Percentiles rank a stretch among this genome's conserved stretches.
These are phyloP conservation scores for Molossus alvarezi DNA, from an alignment of 2,797 vertebrate genomes.

Conservation along the genomic window DNA sequence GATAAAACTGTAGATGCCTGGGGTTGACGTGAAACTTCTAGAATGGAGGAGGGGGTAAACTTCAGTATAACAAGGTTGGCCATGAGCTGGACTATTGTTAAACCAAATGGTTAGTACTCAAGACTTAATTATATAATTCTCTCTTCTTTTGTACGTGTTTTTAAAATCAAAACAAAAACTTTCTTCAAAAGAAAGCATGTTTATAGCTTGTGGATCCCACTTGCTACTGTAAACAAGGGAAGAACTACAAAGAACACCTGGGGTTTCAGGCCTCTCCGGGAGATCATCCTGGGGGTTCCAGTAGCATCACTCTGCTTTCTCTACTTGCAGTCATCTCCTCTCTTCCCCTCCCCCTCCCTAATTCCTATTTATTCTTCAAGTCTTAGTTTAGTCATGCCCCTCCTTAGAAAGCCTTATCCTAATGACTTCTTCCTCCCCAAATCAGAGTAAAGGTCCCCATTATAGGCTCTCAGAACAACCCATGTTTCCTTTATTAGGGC, in stretches of 20 bases:
- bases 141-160: background rate
- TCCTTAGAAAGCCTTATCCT: background rate
- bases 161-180: background rate
- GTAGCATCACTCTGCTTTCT: background rate
- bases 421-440: background rate
- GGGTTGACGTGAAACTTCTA: constrained; percentile 38
- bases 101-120: background rate
- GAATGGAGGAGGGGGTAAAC: background rate
- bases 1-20: background rate
- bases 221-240: background rate
- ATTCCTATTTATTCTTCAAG: background rate
- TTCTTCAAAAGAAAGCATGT: background rate
- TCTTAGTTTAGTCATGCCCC: background rate
- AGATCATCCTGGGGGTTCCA: background rate
- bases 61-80: background rate
- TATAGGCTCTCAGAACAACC: background rate
- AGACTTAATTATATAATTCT: background rate
- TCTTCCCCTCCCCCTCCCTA: background rate
- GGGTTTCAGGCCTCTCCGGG: background rate
- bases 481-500: background rate
- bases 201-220: background rate
- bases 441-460: background rate
- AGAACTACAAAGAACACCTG: background rate
- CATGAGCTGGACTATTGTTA: background rate
- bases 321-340: background rate